Base-by-base conservation (phyloP, 2,797 vertebrate species). In the Urocyon cinereoargenteus region DNA sequence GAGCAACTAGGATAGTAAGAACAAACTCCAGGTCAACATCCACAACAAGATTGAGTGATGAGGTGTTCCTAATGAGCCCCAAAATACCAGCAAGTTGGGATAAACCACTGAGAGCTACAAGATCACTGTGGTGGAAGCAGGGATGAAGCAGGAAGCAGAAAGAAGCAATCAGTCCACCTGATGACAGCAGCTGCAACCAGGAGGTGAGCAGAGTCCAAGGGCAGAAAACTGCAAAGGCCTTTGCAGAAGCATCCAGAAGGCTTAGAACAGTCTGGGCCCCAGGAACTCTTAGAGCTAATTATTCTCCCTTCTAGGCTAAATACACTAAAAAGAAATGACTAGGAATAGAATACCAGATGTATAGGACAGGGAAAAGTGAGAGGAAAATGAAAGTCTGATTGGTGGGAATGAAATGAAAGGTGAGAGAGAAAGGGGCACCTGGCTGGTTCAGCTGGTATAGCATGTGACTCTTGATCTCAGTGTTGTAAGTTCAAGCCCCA, bases 91-190 rank as follows among this genome's bases (percentile, higher is more conserved):
- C 49, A 11, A 13, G 16, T 9, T 9, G 57, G 34, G 79, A 77
- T 45, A 57, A 14, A 34, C n/a, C 68, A 16, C 21, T 49, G 82
- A 72, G 34, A 45, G 55, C 22, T 8, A 26, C 16, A 15, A 64
- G 45, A 51, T 6, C 57, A 45, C 16, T 45, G 0, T 0, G 12
- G 55, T 0, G 14, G 4, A 15, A 16, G 28, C 15, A 31, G 0
- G 2, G 1, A 3, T 4, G 28, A 28, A 15, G n/a, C 72, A 34
- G 62, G 12, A 12, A 19, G 51, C 31, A 78, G 34, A 57, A 36
- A 45, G 36, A 36, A 61, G 87, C 26, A 24, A 40, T 5, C 19
- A 2, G 9, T 12, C 64, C 24, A 9, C 9, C 15, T 59, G 66
- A n/a, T 9, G 34, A 28, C 10, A 61, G 77, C 12, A 31, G 14